These are phyloP conservation scores for Phallusia fumigata DNA, from an alignment of 23 tunicate species.

Conservation along the genomic window DNA sequence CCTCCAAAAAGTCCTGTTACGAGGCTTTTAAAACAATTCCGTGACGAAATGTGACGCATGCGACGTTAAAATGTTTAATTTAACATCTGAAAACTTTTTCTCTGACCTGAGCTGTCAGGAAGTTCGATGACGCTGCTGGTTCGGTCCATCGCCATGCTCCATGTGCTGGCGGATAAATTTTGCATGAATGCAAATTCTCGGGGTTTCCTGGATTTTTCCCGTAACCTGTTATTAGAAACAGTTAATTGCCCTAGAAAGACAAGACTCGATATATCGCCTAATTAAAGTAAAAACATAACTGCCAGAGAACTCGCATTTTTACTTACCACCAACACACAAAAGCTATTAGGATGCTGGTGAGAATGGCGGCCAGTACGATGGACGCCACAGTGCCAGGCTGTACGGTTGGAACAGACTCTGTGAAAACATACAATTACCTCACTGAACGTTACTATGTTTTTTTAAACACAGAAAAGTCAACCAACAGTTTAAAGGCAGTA, in stretches of 20 bases:
- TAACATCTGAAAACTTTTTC: too few relatives aligned
- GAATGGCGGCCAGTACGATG: neutral
- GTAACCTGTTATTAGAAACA: neutral
- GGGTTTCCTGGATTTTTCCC: neutral
- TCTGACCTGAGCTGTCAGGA: neutral
- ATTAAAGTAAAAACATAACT: neutral
- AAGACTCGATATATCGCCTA: too few relatives aligned
- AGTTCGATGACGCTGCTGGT: slow-evolving; percentile 9
- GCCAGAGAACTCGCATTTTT: neutral
- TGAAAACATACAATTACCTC: neutral
- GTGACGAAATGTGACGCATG: too few relatives aligned
- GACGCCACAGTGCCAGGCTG: slow-evolving; percentile 2
- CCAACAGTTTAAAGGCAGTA: too few relatives aligned
- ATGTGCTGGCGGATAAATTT: neutral
- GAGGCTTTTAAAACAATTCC: too few relatives aligned
- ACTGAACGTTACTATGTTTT: too few relatives aligned
- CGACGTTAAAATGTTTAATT: too few relatives aligned
- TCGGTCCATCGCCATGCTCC: neutral
- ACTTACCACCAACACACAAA: neutral
- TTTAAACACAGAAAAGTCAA: too few relatives aligned
- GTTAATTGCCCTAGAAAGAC: too few relatives aligned
- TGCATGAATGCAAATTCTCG: neutral
- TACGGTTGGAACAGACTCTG: neutral
- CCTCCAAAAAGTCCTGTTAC: too few relatives aligned
- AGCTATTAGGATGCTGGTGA: neutral